Conservation (phyloP, 2,113 vertebrate genomes). For the Nothobranchius kuhntae region DNA sequence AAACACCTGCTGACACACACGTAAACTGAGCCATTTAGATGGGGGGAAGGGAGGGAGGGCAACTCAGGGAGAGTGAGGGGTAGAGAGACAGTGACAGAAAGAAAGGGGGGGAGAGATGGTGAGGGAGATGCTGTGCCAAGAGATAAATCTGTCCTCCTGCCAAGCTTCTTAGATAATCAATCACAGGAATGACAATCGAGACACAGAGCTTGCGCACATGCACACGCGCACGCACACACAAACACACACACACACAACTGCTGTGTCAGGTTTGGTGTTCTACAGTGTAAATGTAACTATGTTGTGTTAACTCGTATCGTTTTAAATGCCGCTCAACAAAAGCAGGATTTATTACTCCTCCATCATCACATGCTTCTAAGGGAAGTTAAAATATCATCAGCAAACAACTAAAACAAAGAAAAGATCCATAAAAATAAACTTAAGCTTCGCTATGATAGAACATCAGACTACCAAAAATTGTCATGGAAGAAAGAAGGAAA, state of each 20-base stretch:
- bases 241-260: conserved; percentile 39
- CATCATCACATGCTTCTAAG: not conserved
- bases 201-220: conserved; percentile 50
- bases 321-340: conserved; percentile 20
- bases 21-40: conserved; percentile 63
- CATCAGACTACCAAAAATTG: too few relatives aligned
- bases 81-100: conserved; percentile 20
- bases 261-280: conserved; percentile 44
- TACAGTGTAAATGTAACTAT: conserved; percentile 24
- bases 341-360: not conserved
- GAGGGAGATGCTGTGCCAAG: conserved; percentile 52
- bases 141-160: conserved; percentile 79
- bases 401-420: not conserved
- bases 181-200: conserved; percentile 78
- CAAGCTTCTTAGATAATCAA: conserved; percentile 79
- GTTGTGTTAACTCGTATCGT: not conserved
- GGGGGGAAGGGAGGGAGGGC: conserved; percentile 25
- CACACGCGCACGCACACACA: conserved; percentile 27
- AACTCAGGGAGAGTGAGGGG: not conserved
- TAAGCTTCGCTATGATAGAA: too few relatives aligned
- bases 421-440: not conserved
- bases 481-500: not conserved
- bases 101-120: conserved; percentile 7
- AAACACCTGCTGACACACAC: conserved; percentile 71
- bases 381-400: not conserved